phyloP scores from a whole-genome alignment of 35 echinoderm and acorn worm genomes.

The Heliocidaris erythrogramma region DNA sequence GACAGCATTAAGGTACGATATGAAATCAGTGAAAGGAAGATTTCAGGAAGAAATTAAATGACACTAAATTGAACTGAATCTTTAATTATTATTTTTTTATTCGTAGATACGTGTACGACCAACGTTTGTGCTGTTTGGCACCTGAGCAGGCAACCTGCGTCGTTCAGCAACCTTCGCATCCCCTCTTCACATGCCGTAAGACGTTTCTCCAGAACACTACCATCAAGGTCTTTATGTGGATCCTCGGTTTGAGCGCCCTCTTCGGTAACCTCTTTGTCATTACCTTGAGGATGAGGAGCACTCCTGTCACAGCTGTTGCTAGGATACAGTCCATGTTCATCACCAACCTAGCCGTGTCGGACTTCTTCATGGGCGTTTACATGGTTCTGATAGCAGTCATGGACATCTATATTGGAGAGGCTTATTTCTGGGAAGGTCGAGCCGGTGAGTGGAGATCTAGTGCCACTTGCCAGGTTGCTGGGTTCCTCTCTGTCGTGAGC shows the following conservation, averaged over 20 bases:
- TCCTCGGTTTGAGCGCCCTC: conserved; percentile 65
- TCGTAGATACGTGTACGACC: conserved; percentile 52
- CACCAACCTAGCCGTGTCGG: conserved; percentile 59
- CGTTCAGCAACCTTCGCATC: conserved; percentile 18
- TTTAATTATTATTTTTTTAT: too few species aligned
- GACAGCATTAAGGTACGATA: neutral
- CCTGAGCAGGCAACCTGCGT: conserved; percentile 20
- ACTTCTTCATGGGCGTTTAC: conserved; percentile 72
- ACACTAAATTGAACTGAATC: too few species aligned
- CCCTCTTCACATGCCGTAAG: conserved; percentile 63
- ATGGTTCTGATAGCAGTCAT: conserved; percentile 53
- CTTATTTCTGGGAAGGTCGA: conserved; percentile 56
- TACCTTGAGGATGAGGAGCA: conserved; percentile 42
- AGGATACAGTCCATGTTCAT: conserved; percentile 62
- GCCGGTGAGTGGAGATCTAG: conserved; percentile 51
- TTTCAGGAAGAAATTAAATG: too few species aligned
- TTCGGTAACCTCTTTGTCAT: conserved; percentile 64
- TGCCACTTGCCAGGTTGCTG: conserved; percentile 51
- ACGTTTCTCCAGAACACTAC: conserved; percentile 44
- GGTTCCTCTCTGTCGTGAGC: conserved; percentile 50
- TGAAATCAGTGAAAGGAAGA: neutral
- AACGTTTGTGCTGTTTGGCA: conserved; percentile 45
- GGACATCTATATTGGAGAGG: conserved; percentile 52
- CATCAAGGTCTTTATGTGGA: conserved; percentile 63
- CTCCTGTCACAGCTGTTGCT: neutral